Evolutionary conservation across 2,797 vertebrate species (phyloP).

Genomic region (Enteromius mattozi): DNA sequence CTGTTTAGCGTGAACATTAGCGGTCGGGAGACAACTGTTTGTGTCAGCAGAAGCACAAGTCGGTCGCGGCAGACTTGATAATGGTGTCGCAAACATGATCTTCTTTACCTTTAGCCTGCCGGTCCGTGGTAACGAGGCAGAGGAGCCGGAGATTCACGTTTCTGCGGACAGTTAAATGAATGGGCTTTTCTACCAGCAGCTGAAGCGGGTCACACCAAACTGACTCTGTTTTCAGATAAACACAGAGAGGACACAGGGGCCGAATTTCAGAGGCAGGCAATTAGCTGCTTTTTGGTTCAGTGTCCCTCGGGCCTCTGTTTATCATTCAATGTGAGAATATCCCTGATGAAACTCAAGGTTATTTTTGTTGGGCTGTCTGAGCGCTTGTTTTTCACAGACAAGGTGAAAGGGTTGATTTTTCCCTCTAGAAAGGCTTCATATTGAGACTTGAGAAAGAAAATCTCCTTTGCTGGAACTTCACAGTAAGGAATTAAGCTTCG

Average conservation of each 20-base stretch:
- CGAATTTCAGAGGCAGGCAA: conserved; percentile 80
- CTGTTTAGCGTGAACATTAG: conserved; percentile 36
- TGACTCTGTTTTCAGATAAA: conserved; percentile 76
- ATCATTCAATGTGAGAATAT: conserved; percentile 85
- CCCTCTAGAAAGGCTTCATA: conserved; percentile 70
- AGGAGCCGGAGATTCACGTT: conserved; percentile 7
- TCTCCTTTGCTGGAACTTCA: conserved; percentile 30
- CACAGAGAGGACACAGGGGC: conserved; percentile 72
- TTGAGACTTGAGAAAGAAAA: conserved; percentile 54
- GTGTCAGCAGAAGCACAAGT: conserved; percentile 33
- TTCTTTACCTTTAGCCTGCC: conserved; percentile 36
- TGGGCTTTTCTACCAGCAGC: conserved; percentile 66
- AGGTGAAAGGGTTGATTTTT: conserved; percentile 81
- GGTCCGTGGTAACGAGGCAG: conserved; percentile 31
- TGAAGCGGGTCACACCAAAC: conserved; percentile 74
- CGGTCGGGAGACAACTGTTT: conserved; percentile 16
- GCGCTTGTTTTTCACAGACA: conserved; percentile 77
- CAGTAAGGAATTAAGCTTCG: conserved; percentile 8
- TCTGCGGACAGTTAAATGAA: conserved; percentile 66
- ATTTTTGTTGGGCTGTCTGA: conserved; percentile 78
- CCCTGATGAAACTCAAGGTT: conserved; percentile 85
- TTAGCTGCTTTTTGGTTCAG: conserved; percentile 80
- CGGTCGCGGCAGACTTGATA: conserved; percentile 17
- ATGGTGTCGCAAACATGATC: conserved; percentile 42
- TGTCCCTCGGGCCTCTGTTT: conserved; percentile 81